Base-by-base conservation (phyloP, 2,888 invertebrate genomes). In the Tanypteryx hageni region DNA sequence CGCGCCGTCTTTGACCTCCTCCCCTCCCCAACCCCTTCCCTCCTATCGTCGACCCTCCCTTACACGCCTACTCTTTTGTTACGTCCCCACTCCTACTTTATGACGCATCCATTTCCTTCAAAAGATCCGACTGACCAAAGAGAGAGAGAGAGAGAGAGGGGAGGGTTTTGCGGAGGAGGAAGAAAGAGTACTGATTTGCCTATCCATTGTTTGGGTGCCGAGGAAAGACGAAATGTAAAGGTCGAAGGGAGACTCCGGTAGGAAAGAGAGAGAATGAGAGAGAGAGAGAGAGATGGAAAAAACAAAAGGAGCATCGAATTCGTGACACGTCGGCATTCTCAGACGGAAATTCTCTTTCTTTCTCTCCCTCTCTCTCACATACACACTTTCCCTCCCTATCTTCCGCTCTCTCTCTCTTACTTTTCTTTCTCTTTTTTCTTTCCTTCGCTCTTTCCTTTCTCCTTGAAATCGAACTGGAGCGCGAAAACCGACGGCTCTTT, bases 151-250 rank as follows among this genome's bases (percentile, higher is more conserved):
- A 83, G 83, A 44, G 56, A 83, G 83, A 31, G 11, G 61, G 68
- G 13, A 31, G 64, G 44, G 31, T 10, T 22, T 14, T 59, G 31
- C 59, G 18, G 13, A 56, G 86, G 61, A 31, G 27, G 61, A 31
- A 31, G 61, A 16, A 64, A 68, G 61, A 89, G 64, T 18, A 64
- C 89, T 89, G 89, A 89, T 89, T 89, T 89, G 89, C 89, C 89
- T 89, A 89, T 89, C 89, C 89, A 89, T 89, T 89, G 89, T 89
- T 89, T 89, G 89, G 89, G 89, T 89, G 89, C 89, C 44, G 89
- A 44, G 68, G 58, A 16, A 86, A 86, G 86, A 89, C 89, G 89
- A 89, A 89, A 89, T 89, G 89, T 68, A 31, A 89, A 89, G 89
- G 89, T 86, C 86, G 59, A 61, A 22, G 85, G 22, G 58, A 86